phyloP scores from a whole-genome alignment of 2,113 vertebrate species.

The Epinephelus moara region DNA sequence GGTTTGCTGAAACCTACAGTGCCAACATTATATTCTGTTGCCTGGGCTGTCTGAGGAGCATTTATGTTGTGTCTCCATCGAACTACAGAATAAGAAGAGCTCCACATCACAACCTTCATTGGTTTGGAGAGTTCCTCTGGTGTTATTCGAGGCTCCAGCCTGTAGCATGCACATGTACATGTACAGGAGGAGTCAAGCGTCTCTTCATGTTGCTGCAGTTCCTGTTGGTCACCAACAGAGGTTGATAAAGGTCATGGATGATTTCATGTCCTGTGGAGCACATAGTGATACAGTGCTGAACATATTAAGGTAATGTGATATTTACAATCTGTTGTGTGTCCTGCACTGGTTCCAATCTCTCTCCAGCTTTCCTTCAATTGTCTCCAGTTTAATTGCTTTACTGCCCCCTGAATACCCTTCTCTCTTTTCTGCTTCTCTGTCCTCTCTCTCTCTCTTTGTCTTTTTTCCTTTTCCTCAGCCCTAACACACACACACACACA shows the following conservation, averaged over 20 bases:
- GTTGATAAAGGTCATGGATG: constrained; percentile 58
- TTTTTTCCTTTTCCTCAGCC: constrained; percentile 46
- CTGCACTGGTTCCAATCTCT: constrained; percentile 58
- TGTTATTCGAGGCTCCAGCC: background rate
- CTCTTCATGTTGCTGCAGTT: constrained; percentile 51
- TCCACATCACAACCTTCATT: too few relatives aligned
- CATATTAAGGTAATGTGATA: constrained; percentile 67
- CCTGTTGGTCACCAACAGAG: constrained; percentile 69
- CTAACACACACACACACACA: constrained; percentile 31
- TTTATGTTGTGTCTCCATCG: too few relatives aligned
- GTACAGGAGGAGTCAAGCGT: too few relatives aligned
- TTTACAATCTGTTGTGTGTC: constrained; percentile 63
- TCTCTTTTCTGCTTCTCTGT: constrained; percentile 17
- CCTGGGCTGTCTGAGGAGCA: too few relatives aligned
- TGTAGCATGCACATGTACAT: background rate
- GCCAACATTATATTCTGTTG: too few relatives aligned
- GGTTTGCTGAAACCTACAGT: too few relatives aligned
- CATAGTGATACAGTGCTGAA: constrained; percentile 58
- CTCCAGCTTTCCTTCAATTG: constrained; percentile 65
- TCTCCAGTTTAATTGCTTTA: constrained; percentile 71
- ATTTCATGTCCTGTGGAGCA: constrained; percentile 37
- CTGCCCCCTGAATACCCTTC: constrained; percentile 62
- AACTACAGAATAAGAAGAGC: too few relatives aligned
- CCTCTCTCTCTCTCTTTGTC: background rate
- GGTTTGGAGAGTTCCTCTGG: background rate